Base-by-base conservation (phyloP, 2,888 invertebrate species). In the Luffia ferchaultella region DNA sequence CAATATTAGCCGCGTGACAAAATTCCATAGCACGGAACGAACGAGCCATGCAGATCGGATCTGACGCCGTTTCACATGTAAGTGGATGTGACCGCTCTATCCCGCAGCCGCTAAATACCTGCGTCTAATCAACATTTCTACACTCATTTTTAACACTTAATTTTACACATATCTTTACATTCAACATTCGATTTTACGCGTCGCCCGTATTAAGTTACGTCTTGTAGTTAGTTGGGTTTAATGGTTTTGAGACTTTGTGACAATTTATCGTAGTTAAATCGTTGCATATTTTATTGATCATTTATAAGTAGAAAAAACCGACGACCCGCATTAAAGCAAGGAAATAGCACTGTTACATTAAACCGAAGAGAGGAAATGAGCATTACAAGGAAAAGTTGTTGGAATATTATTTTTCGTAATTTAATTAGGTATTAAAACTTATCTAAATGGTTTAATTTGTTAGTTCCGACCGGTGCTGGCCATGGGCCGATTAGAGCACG, bases 81-180 rank as follows among this genome's bases (percentile, higher is more conserved):
- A 48, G 48, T 18, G 42, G 75, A 76, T 77, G 76, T 77, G 76
- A 77, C 76, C 70, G 63, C 77, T 78, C 74, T 70, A 77, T 78
- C 56, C 62, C 57, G 56, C 58, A 58, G 61, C 65, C 63, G 66
- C 76, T 80, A 82, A 80, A 82, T 78, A 82, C 82, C 83, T 83
- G 82, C 57, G 73, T 70, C 83, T 77, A 83, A 83, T 83, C 82
- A 83, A 65, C 79, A 82, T 83, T 82, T 71, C 73, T 80, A 83
- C 80, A 83, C 82, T 77, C 65, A 82, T 82, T 83, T 80, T 80
- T 76, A 82, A 83, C 82, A 83, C 76, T 78, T 77, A 73, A 80
- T 83, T 83, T 80, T 76, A 78, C 76, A 80, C 82, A 72, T 80
- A 82, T 82, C 80, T 79, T 72, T 67, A 64, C 73, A 72, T 79